These are phyloP conservation scores for Calosoma granatense DNA, from an alignment of 1,140 invertebrate species.

Conservation along the genomic window DNA sequence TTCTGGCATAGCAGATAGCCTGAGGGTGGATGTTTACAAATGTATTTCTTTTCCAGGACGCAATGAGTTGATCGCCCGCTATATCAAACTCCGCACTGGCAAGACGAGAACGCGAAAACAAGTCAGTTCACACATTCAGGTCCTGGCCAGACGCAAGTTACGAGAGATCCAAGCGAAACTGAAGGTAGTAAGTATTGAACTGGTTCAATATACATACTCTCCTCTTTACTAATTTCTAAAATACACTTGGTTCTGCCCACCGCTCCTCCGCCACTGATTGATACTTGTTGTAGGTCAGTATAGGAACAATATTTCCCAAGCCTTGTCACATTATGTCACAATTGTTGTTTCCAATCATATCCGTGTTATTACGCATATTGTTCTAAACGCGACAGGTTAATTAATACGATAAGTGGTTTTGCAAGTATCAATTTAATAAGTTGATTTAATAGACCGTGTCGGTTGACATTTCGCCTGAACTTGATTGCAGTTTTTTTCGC, in stretches of 20 bases:
- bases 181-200: slow-evolving; percentile 73
- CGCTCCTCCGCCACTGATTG: too few species aligned
- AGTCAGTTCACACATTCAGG: slow-evolving; percentile 99
- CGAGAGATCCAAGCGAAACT: slow-evolving; percentile 95
- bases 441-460: background rate
- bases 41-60: slow-evolving; percentile 78
- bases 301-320: too few species aligned
- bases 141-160: slow-evolving; percentile 92
- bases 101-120: slow-evolving; percentile 99
- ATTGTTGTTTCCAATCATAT: too few species aligned
- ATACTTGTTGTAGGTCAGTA: too few species aligned
- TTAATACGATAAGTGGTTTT: too few species aligned
- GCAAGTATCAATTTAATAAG: too few species aligned
- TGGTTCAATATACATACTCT: background rate
- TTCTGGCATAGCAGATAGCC: too few species aligned
- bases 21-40: too few species aligned
- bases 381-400: too few species aligned
- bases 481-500: background rate
- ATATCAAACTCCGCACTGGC: slow-evolving; percentile 97
- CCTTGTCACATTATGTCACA: too few species aligned
- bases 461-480: background rate
- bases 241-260: too few species aligned
- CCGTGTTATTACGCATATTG: too few species aligned
- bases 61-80: slow-evolving; percentile 98
- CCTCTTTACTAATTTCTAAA: slow-evolving; percentile 1